Evolutionary conservation across 2,888 invertebrate species (phyloP), one percentile per base, ranked within the genome.

Genomic region (Toxonevra muliebris): DNA sequence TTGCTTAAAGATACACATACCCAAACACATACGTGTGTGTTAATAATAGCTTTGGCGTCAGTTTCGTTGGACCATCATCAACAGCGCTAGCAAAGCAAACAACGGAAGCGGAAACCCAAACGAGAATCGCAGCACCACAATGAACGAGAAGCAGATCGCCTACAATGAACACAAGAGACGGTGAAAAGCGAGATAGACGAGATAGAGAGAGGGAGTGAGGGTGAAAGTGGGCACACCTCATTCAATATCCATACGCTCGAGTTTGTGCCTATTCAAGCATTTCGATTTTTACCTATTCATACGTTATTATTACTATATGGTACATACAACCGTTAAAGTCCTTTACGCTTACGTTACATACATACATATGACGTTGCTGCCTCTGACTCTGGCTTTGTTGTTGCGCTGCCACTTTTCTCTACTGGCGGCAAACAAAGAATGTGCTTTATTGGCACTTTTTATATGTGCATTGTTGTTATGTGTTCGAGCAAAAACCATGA

Each of bases 381-480:
- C 19, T 3, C 20, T 17, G 40, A 30, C 69, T 65, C 66, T 67
- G 79, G 30, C 30, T 30, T 30, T 30, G 30, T 30, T 2, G 30
- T 2, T n/a, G 30, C 30, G 30, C 30, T 30, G 30, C 30, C 30
- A 30, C 30, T 30, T 30, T 30, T 30, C 30, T 30, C 30, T 30
- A 30, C 30, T 30, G 30, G 30, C 30, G 30, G 30, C 72, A 68
- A 79, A 81, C 81, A 81, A 81, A 80, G 82, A 81, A 82, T 81
- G 74, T 81, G 81, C 81, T 81, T 81, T 81, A 81, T 81, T 82
- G 82, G 81, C 81, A 81, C 80, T 81, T 81, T 82, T 80, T 77
- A 75, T 78, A 77, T 79, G 80, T 82, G 72, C 72, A 72, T 71
- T 68, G 68, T 43, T 15, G 64, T 50, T 57, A 48, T 15, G 55